Conservation (phyloP, 2,888 invertebrate species). For the Platycheirus rosarum region DNA sequence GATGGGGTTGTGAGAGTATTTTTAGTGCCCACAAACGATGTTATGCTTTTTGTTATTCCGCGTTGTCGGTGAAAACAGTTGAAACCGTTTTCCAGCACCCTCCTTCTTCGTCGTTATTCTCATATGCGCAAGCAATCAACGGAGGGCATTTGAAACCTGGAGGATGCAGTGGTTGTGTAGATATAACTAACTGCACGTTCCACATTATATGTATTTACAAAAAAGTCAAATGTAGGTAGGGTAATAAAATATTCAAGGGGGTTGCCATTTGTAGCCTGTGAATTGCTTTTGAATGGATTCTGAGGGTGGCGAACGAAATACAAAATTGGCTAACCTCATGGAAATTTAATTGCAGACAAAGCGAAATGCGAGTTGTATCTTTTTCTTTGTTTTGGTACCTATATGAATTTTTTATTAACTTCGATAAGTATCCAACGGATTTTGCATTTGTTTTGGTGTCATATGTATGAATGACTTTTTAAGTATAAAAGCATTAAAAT, state of each 20-base stretch:
- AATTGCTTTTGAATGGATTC: constrained; percentile 63
- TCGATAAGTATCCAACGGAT: constrained; percentile 50
- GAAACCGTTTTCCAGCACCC: constrained; percentile 29
- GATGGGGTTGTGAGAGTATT: constrained; percentile 29
- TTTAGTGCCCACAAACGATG: constrained; percentile 56
- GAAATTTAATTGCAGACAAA: constrained; percentile 59
- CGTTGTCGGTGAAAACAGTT: constrained; percentile 62
- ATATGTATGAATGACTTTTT: not conserved
- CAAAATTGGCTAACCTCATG: constrained; percentile 68
- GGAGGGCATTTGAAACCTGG: constrained; percentile 57
- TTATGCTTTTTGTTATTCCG: constrained; percentile 62
- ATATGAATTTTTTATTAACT: constrained; percentile 61
- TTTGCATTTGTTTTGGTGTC: not conserved
- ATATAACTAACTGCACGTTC: not conserved
- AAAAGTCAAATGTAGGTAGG: constrained; percentile 40
- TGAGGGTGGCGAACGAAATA: constrained; percentile 28
- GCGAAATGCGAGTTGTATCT: not conserved
- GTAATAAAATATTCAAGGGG: constrained; percentile 59
- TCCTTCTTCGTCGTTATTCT: not conserved
- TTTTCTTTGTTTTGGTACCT: too few relatives aligned
- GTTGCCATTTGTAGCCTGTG: constrained; percentile 59
- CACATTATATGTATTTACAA: too few relatives aligned
- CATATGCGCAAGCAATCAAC: constrained; percentile 42
- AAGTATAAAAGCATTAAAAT: not conserved
- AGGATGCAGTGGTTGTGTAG: constrained; percentile 28